Conservation (phyloP, 2,888 invertebrate genomes). For the Agrotis segetum region DNA sequence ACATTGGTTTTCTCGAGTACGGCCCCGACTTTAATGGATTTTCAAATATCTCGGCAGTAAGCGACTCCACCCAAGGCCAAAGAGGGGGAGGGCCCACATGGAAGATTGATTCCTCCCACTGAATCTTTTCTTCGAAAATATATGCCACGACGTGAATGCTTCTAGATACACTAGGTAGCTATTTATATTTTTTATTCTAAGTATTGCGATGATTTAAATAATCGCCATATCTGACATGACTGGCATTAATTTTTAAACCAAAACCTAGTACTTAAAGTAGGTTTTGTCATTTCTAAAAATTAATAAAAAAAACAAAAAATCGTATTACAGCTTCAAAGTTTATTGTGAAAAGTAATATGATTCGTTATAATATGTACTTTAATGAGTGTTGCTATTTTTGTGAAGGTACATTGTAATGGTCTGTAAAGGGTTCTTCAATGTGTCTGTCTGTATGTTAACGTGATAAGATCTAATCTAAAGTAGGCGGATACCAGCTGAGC, state of each 20-base stretch:
- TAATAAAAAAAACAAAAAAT: too few relatives aligned
- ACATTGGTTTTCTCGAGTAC: slow-evolving; percentile 20
- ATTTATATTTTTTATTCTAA: too few relatives aligned
- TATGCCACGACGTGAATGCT: slow-evolving; percentile 10
- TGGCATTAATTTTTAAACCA: too few relatives aligned
- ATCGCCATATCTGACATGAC: not conserved
- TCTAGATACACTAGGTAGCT: too few relatives aligned
- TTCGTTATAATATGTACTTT: not conserved
- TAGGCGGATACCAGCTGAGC: slow-evolving; percentile 34
- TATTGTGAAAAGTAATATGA: slow-evolving; percentile 5
- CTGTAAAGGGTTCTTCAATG: slow-evolving; percentile 1
- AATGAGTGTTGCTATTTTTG: slow-evolving; percentile 1
- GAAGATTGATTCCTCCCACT: slow-evolving; percentile 31
- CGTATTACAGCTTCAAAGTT: too few relatives aligned
- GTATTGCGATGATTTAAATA: not conserved
- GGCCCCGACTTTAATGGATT: slow-evolving; percentile 42
- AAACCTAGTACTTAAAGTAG: too few relatives aligned
- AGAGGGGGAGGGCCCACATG: slow-evolving; percentile 32
- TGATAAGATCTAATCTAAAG: slow-evolving; percentile 30
- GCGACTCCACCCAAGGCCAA: slow-evolving; percentile 34
- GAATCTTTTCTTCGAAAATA: slow-evolving; percentile 26
- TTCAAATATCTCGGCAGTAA: slow-evolving; percentile 41
- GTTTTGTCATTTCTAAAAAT: too few relatives aligned
- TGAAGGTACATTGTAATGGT: slow-evolving; percentile 7
- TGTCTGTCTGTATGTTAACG: slow-evolving; percentile 6